Base-by-base conservation (phyloP, 2,888 invertebrate species). In the Eristalis pertinax region DNA sequence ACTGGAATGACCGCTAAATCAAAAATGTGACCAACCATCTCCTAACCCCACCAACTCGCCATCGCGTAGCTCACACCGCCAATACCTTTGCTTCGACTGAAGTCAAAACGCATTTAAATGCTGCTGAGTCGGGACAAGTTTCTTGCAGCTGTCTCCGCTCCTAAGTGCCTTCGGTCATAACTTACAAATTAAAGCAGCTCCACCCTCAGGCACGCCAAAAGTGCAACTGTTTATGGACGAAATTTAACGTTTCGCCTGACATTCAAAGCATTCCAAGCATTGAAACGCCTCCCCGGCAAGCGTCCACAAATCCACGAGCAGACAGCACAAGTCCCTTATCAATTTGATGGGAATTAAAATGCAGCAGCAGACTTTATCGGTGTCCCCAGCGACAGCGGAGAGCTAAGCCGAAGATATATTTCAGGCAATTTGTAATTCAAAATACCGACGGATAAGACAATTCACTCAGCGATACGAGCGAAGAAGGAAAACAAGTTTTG, bases 371-470 rank as follows among this genome's bases (percentile, higher is more conserved):
- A 19, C 50, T n/a, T 8, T 50, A 50, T 50, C 50, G 50, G 50
- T 50, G 50, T 50, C 50, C 50, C 7, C 56, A 65, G 65, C 58
- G 75, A 67, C 38, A 60, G 41, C 11, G 19, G 15, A 41, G 24
- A 41, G 24, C 8, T 50, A 2, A 77, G 69, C n/a, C 50, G 50
- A 8, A 63, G 67, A 77, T 63, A 26, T 56, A 56, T 70, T 50
- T 70, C 35, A 63, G 50, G 63, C 35, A 56, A 78, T 78, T 78
- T 78, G 78, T 58, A 56, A 70, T 78, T 78, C 64, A 78, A 70
- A 78, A 70, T 70, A 70, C 64, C 7, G 41, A 70, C 56, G 78
- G 56, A 78, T 56, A 68, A 63, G 38, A 62, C 56, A 78, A 70
- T 19, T 29, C 13, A 63, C 41, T 76, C 50, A 8, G 43, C 41